Percentiles rank a stretch among this genome's conserved stretches.
Evolutionary conservation across 1,140 invertebrate genomes (phyloP).

Genomic region (Steinernema khuongi): DNA sequence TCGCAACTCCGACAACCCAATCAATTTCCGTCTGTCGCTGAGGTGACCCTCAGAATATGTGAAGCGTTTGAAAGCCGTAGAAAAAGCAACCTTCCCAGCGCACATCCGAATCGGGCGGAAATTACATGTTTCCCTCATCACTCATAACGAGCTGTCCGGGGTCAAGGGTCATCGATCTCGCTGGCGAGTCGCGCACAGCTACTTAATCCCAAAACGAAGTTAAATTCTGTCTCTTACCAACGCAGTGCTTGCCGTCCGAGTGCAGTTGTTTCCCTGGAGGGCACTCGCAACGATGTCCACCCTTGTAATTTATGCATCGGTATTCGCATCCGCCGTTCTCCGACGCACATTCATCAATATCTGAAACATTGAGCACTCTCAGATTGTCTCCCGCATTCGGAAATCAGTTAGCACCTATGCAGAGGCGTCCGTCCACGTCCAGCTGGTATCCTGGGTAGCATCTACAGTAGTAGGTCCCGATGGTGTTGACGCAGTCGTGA

Average conservation of each 20-base stretch:
- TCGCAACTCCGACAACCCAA: background rate
- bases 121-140: background rate
- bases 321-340: slow-evolving; percentile 66
- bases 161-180: slow-evolving; percentile 8
- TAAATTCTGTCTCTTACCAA: slow-evolving; percentile 55
- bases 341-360: slow-evolving; percentile 69
- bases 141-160: background rate
- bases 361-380: slow-evolving; percentile 55
- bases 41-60: background rate
- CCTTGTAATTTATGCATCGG: slow-evolving; percentile 69
- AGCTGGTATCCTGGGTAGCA: slow-evolving; percentile 64
- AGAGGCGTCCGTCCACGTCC: slow-evolving; percentile 42
- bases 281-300: slow-evolving; percentile 73
- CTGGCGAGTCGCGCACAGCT: background rate
- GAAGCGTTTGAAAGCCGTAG: background rate
- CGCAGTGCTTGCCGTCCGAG: slow-evolving; percentile 51
- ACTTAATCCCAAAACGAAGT: background rate
- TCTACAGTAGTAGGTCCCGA: slow-evolving; percentile 64
- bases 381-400: background rate
- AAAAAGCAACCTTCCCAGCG: background rate
- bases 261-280: slow-evolving; percentile 54
- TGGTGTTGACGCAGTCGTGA: slow-evolving; percentile 60
- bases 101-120: background rate
- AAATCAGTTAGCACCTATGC: slow-evolving; percentile 41
- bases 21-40: background rate